These are phyloP conservation scores for Oriolus oriolus DNA, from an alignment of 2,113 vertebrate species.

Conservation along the genomic window DNA sequence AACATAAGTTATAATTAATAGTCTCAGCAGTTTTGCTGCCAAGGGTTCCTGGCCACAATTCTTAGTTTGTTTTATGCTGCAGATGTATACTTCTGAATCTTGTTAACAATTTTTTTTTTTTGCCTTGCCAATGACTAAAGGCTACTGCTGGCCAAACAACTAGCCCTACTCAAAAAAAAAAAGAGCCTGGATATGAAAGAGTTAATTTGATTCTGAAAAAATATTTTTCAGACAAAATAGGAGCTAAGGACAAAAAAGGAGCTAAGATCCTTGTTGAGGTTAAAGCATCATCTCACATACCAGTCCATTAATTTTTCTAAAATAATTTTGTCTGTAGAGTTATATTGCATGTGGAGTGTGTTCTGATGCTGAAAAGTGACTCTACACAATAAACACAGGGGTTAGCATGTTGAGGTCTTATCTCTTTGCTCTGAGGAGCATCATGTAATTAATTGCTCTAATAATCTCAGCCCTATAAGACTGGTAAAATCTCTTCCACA, in stretches of 20 bases:
- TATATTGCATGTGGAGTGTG: not conserved
- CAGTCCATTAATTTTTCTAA: not conserved
- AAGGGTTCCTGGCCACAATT: constrained; percentile 20
- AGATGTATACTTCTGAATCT: constrained; percentile 35
- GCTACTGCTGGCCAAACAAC: not conserved
- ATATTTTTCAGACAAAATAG: not conserved
- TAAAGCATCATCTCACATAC: not conserved
- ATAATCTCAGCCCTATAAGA: not conserved
- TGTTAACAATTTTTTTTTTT: constrained; percentile 1
- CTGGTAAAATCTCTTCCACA: not conserved
- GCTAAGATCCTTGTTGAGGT: not conserved
- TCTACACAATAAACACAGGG: not conserved
- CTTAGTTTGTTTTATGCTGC: constrained; percentile 36
- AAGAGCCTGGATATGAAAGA: not conserved
- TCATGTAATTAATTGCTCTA: not conserved
- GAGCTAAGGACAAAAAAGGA: not conserved
- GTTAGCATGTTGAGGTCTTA: not conserved
- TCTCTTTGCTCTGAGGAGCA: not conserved
- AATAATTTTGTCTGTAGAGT: not conserved
- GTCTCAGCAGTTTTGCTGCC: constrained; percentile 58
- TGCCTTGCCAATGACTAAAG: not conserved
- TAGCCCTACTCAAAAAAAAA: not conserved
- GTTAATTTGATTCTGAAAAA: not conserved
- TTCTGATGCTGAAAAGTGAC: not conserved
- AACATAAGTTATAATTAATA: constrained; percentile 61